Evolutionary conservation across 2,797 vertebrate species (phyloP), one percentile per base, ranked within the genome.

Genomic region (Gymnodraco acuticeps): DNA sequence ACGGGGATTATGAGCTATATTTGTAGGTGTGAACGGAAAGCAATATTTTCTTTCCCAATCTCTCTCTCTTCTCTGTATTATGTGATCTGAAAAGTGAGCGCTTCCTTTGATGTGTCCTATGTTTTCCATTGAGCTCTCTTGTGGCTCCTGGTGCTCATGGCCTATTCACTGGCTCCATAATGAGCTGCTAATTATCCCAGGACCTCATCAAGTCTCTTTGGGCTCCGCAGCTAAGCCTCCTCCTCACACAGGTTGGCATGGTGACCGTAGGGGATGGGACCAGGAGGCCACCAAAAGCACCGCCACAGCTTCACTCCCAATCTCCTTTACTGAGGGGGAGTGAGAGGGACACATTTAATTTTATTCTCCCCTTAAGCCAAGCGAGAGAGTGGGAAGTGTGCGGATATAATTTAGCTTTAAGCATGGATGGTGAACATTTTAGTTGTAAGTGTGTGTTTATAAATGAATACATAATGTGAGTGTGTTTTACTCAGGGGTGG

Each of bases 121-220:
- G 83, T 88, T 87, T 84, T 83, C 77, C 80, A 76, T 45, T 69
- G 80, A 12, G 1, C 62, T 90, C 85, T 71, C 80, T 61, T 53
- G 83, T 77, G 85, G 81, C 81, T 89, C 78, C 75, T 62, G 46
- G 70, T 80, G 78, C 85, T 82, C 7, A 5, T 55, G 83, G 70
- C 68, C 89, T 75, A 89, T 91, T 90, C 89, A 85, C 66, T 73
- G 75, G 85, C 87, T 86, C 78, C 81, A 85, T 92, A 92, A 93
- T 90, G 84, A 93, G 87, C 87, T 83, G 72, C 80, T 91, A 94
- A 94, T 94, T 92, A 93, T 93, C 89, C 82, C 75, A 84, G 90
- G 89, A 93, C 89, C 84, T 87, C 87, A 85, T 93, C 81, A 77
- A 84, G 82, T 87, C 83, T 87, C 89, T 81, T 74, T 82, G 77